Base-by-base conservation (phyloP, 2,113 vertebrate genomes). In the Hyperopisus bebe region DNA sequence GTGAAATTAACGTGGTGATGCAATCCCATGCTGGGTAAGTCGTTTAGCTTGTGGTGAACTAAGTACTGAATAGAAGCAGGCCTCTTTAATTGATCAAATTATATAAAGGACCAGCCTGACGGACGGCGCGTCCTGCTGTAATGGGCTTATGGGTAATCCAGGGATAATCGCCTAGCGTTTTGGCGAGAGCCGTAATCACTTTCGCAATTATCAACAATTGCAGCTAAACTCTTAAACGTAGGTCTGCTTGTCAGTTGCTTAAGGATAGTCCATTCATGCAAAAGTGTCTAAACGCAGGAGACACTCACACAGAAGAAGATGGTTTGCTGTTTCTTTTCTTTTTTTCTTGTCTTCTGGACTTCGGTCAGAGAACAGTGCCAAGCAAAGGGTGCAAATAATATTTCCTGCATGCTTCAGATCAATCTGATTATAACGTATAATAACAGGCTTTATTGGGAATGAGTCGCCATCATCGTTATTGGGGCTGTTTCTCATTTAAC, bases 51-150 rank as follows among this genome's bases (percentile, higher is more conserved):
- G 15, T 80, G 35, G 35, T 80, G 74, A 80, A 39, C 74, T 48
- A 50, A 86, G 44, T 48, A 86, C 83, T 86, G 47, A 48, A 86
- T 15, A 27, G 83, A 27, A 86, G 9, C 46, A 1, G 47, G 83
- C 47, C 21, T 86, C 44, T 86, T 46, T 86, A 47, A 86, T 50
- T 86, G 44, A 86, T 86, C 83, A 50, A 86, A 86, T 86, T 27
- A 50, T 50, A 86, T 48, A 86, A 85, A 27, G n/a, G 47, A 50
- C 83, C 46, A 27, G 83, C 44, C 47, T 86, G 47, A 86, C 47
- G 83, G 44, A 50, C 74, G 46, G 4, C 11, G 24, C n/a, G 83
- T 27, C 24, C 47, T 47, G 44, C 47, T 86, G 48, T 47, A 48
- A 48, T 50, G 44, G 47, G 83, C 83, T 48, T 50, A 86, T 42